Percentiles rank a stretch among this genome's conserved stretches.
phyloP scores from a whole-genome alignment of 2,113 vertebrate genomes.

The Ifrita kowaldi region DNA sequence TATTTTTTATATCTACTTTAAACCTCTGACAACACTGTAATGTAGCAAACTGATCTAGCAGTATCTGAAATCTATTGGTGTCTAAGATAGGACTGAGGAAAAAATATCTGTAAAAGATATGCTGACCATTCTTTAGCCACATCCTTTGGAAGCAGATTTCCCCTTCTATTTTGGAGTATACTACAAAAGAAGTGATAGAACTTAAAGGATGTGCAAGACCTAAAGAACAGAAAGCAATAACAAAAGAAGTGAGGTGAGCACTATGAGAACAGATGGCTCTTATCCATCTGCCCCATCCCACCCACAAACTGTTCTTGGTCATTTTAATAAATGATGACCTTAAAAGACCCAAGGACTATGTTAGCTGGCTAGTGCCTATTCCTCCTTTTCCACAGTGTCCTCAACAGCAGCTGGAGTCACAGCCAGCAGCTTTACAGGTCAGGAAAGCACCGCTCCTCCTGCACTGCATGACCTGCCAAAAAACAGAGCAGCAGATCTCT shows the following conservation, averaged over 20 bases:
- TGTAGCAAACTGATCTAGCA: neutral
- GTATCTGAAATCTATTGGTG: neutral
- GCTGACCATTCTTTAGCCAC: neutral
- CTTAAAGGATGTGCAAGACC: neutral
- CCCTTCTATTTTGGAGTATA: neutral
- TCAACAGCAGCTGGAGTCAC: neutral
- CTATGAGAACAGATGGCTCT: neutral
- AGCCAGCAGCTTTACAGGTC: neutral
- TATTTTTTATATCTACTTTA: neutral
- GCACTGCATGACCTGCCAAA: neutral
- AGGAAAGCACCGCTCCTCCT: neutral
- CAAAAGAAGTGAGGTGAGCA: neutral
- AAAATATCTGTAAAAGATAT: neutral
- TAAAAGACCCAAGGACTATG: neutral
- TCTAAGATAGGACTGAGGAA: accelerated
- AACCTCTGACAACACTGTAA: neutral
- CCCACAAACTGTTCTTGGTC: neutral
- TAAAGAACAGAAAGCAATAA: neutral
- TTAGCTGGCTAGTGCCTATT: neutral
- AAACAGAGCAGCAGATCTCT: neutral
- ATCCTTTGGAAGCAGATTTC: neutral
- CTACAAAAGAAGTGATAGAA: neutral
- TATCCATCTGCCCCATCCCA: neutral
- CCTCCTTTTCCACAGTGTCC: neutral
- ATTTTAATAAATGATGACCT: neutral